Evolutionary conservation across 92 coral and sea anemone genomes (phyloP).

Genomic region (Umimayanthus chanpuru): DNA sequence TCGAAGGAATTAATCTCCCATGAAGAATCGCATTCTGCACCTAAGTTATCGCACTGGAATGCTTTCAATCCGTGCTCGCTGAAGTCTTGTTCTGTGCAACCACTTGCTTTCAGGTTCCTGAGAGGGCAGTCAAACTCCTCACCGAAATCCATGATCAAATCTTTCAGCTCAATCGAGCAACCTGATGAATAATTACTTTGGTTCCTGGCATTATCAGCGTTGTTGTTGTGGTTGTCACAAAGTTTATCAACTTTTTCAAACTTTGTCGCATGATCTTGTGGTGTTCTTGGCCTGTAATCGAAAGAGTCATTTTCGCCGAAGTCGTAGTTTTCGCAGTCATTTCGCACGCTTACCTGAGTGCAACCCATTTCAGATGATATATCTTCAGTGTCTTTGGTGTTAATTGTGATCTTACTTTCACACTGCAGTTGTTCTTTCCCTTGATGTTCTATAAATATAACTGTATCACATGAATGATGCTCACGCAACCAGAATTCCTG

Average conservation of each 20-base stretch:
- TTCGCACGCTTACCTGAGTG: constrained; percentile 7
- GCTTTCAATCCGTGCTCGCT: constrained; percentile 16
- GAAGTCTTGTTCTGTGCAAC: not conserved
- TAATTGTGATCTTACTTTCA: not conserved
- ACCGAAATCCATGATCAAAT: not conserved
- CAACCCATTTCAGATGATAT: constrained; percentile 17
- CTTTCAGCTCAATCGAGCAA: not conserved
- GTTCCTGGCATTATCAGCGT: not conserved
- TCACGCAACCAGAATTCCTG: constrained; percentile 22
- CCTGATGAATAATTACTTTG: constrained; percentile 11
- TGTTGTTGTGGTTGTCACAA: constrained; percentile 15
- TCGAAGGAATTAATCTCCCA: constrained; percentile 5
- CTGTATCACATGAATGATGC: not conserved
- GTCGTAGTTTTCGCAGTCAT: not conserved
- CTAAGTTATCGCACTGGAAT: not conserved
- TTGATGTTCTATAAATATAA: constrained; percentile 5
- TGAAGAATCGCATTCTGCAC: constrained; percentile 7
- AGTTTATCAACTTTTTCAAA: constrained; percentile 22
- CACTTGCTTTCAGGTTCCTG: not conserved
- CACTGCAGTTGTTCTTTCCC: not conserved
- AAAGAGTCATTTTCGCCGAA: not conserved
- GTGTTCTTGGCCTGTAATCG: not conserved
- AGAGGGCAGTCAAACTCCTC: not conserved
- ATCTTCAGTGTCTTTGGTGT: not conserved
- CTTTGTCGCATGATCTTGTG: not conserved